Conservation (phyloP, 2,113 vertebrate species). For the Anthoscopus minutus region DNA sequence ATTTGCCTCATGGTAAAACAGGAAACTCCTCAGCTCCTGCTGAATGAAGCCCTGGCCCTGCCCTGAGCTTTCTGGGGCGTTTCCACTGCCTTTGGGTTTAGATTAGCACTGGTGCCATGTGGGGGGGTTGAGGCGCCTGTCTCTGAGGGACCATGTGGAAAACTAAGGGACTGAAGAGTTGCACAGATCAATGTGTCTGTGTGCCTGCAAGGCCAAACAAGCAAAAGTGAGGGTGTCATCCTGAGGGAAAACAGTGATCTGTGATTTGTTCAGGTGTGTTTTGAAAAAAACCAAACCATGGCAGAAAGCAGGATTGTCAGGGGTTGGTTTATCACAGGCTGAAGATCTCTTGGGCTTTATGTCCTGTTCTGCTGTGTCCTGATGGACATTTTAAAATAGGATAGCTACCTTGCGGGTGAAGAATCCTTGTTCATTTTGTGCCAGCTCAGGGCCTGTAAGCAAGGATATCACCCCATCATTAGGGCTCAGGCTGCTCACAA, state of each 20-base stretch:
- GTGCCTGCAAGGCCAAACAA: neutral
- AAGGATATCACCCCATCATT: neutral
- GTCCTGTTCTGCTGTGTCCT: neutral
- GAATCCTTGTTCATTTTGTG: neutral
- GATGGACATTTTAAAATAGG: neutral
- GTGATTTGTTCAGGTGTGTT: neutral
- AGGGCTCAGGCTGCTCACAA: neutral
- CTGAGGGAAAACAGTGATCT: neutral
- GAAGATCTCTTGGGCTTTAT: neutral
- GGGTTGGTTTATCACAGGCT: neutral
- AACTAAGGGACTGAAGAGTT: neutral
- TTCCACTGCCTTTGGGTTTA: constrained; percentile 14
- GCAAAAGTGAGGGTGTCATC: neutral
- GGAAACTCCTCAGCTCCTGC: neutral
- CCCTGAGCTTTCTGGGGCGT: neutral
- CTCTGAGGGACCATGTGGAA: neutral
- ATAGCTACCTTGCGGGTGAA: neutral
- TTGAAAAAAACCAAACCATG: neutral
- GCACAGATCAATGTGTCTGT: neutral
- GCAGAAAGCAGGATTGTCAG: neutral
- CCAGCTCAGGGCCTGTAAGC: neutral
- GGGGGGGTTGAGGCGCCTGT: neutral
- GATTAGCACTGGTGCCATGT: neutral
- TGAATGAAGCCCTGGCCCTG: neutral
- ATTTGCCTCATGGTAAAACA: neutral